These are phyloP conservation scores for Chionodraco myersi DNA, from an alignment of 2,113 vertebrate genomes.

Conservation along the genomic window DNA sequence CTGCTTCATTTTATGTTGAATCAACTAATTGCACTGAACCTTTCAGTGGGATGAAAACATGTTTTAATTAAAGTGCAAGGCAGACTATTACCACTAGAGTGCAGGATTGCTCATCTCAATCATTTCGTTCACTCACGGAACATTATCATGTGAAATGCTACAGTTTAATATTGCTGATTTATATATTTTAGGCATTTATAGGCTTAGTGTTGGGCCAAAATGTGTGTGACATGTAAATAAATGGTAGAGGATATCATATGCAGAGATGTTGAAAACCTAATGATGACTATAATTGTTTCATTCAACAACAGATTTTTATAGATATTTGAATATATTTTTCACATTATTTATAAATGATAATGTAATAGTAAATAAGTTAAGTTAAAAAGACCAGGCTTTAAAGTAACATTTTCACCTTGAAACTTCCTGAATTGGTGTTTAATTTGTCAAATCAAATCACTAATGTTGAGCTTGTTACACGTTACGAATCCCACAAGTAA, in stretches of 20 bases:
- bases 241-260: neutral
- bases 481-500: slow-evolving; percentile 4
- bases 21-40: neutral
- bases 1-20: neutral
- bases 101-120: slow-evolving; percentile 57
- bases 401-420: neutral
- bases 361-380: neutral
- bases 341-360: neutral
- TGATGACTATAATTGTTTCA: neutral
- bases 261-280: neutral
- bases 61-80: neutral
- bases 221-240: neutral
- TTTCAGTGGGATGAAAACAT: no score
- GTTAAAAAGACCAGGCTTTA: neutral
- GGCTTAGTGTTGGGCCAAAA: neutral
- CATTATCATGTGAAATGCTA: neutral
- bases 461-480: neutral
- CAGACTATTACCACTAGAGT: slow-evolving; percentile 53
- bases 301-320: no score
- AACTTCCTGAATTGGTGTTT: neutral
- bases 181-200: neutral
- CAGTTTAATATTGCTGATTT: neutral
- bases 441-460: slow-evolving; percentile 5
- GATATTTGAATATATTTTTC: no score
- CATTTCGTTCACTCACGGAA: neutral